These are phyloP conservation scores for Plectus sambesii DNA, from an alignment of 1,140 invertebrate genomes.

Conservation along the genomic window DNA sequence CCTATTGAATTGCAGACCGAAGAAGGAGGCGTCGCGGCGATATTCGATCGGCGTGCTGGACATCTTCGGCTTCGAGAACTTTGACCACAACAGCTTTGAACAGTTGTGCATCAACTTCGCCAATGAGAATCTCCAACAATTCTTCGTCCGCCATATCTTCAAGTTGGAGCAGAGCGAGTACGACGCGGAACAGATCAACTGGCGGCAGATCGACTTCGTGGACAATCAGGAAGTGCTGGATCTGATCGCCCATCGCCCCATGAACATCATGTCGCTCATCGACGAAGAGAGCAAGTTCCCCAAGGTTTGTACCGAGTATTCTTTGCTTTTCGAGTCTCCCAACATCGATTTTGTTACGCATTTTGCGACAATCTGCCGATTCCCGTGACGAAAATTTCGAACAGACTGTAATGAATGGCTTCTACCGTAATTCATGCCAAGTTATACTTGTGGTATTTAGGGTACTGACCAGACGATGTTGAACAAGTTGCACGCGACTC, in stretches of 20 bases:
- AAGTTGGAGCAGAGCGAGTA: slow-evolving; percentile 94
- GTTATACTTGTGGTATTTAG: too few relatives aligned
- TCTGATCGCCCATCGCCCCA: slow-evolving; percentile 85
- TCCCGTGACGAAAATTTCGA: slow-evolving; percentile 6
- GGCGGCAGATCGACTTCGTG: slow-evolving; percentile 97
- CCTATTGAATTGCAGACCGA: slow-evolving; percentile 24
- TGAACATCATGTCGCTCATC: slow-evolving; percentile 96
- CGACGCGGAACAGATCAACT: slow-evolving; percentile 90
- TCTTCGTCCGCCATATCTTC: slow-evolving; percentile 97
- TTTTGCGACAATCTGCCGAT: slow-evolving; percentile 13
- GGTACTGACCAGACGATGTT: slow-evolving; percentile 93
- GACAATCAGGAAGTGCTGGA: slow-evolving; percentile 96
- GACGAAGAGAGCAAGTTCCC: slow-evolving; percentile 99
- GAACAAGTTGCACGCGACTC: slow-evolving; percentile 88
- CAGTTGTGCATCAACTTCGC: slow-evolving; percentile 99
- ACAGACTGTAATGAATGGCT: too few relatives aligned
- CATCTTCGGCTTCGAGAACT: slow-evolving; percentile 99
- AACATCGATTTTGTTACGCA: too few relatives aligned
- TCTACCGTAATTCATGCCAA: too few relatives aligned
- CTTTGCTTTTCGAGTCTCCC: too few relatives aligned
- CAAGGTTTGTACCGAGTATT: too few relatives aligned
- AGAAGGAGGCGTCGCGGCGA: slow-evolving; percentile 8
- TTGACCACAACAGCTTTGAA: slow-evolving; percentile 94
- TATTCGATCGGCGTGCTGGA: slow-evolving; percentile 78
- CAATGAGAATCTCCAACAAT: slow-evolving; percentile 97